Evolutionary conservation across 1,140 invertebrate genomes (phyloP), one percentile per base, ranked within the genome.

Genomic region (Rhizoglyphus robini): DNA sequence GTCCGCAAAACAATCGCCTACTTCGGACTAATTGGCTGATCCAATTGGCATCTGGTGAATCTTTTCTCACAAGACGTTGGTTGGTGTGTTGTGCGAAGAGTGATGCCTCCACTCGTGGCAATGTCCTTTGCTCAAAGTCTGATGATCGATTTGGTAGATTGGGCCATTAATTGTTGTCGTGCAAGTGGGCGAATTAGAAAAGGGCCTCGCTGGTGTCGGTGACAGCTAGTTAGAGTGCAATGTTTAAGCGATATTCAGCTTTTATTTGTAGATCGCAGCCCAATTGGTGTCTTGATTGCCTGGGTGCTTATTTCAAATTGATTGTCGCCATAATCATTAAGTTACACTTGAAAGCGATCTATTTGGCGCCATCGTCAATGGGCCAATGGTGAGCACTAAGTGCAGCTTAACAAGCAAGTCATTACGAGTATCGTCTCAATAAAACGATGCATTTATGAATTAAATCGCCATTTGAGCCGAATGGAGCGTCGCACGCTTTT

Each of bases 381-480:
- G 20, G 8, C 15, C 51, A 8, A 5, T 23, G 31, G 8, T 54
- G 23, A 54, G 51, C 23, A 23, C 51, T 15, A 11, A 25, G 8
- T 54, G 8, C 18, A 41, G 36, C 20, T 32, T 54, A 54, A 54
- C 51, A 54, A 54, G 51, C 51, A 20, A 54, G 51, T 54, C 51
- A 54, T 54, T 54, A 54, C n/a, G 51, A 54, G 8, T 5, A 54
- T 27, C 23, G 20, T n/a, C n/a, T n/a, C n/a, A n/a, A n/a, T n/a
- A n/a, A n/a, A n/a, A n/a, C 51, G 51, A 54, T 54, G 51, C 51
- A 54, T 54, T 54, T 54, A 54, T 54, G 51, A 54, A 54, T 54
- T 54, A 54, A 54, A 54, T 54, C 51, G 51, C 51, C 51, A 54
- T 54, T 54, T 54, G 31, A 8, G 51, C 51, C 23, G 31, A 5